A percentile compares a stretch with the other conserved stretches of the same genome.
Conservation (phyloP, 2,113 vertebrate genomes). For the Bolborhynchus lineola region DNA sequence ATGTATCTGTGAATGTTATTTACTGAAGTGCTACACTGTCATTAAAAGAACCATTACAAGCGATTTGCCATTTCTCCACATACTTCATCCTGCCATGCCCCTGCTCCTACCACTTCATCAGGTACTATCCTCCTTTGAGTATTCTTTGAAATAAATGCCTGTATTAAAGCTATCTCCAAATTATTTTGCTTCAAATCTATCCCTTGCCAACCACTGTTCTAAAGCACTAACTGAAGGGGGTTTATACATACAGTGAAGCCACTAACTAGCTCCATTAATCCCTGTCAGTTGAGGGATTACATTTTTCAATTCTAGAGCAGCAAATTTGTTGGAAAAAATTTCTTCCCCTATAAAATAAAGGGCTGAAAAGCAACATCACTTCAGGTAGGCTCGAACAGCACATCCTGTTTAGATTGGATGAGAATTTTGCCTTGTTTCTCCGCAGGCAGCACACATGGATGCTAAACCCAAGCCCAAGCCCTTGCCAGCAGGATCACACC, state of each 20-base stretch:
- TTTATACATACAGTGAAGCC: neutral
- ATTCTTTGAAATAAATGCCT: neutral
- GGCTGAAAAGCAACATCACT: neutral
- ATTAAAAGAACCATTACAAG: neutral
- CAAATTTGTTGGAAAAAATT: constrained; percentile 18
- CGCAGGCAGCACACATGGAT: fast-evolving
- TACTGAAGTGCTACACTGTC: neutral
- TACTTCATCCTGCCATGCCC: neutral
- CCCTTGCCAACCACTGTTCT: neutral
- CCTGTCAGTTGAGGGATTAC: neutral
- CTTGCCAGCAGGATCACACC: neutral
- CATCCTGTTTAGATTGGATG: neutral
- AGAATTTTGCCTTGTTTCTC: neutral
- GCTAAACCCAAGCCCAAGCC: neutral
- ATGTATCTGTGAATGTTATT: neutral
- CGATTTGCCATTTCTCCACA: neutral
- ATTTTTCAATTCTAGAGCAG: neutral
- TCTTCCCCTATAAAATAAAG: neutral
- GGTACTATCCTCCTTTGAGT: neutral
- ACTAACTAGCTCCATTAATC: neutral
- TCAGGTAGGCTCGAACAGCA: neutral
- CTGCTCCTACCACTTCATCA: neutral
- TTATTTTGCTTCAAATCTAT: neutral
- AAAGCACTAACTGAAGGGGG: neutral
- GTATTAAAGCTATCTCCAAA: neutral